Evolutionary conservation across 2,888 invertebrate genomes (phyloP), one percentile per base, ranked within the genome.

Genomic region (Aphrophora alni): DNA sequence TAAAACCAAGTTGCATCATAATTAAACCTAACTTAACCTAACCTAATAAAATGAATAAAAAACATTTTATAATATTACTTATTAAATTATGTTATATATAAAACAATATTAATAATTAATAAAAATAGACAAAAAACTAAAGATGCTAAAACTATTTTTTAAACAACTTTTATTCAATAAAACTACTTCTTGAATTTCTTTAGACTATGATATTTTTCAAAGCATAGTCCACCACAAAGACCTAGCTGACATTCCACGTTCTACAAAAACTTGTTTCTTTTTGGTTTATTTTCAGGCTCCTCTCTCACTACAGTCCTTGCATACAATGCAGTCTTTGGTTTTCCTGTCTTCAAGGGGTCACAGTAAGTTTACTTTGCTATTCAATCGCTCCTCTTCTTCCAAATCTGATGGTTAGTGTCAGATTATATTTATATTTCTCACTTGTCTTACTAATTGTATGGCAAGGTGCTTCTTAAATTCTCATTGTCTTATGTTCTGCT

Each of bases 401-500:
- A 75, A 27, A 51, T 75, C 75, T n/a, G 75, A 75, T 51, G 75
- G 27, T 24, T 26, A 25, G 59, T 25, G 26, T 51, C 26, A n/a
- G n/a, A n/a, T 75, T 59, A 44, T 75, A 44, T 44, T 75, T 44
- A 59, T 14, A 75, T 75, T 75, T 44, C 26, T 44, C 27, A 75
- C 38, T 26, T 75, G n/a, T 59, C 44, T 51, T 17, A 75, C 75
- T 51, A 75, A 75, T 51, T 75, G 51, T 26, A 44, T 75, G 51
- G 28, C 26, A 10, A 75, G 25, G 44, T 75, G 75, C 26, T 75
- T 51, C 26, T 27, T 75, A 28, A 44, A 51, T 25, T 25, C 59
- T 75, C n/a, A 27, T 51, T 51, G 75, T 75, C 75, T 75, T 21
- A 75, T 51, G 38, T 75, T 44, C 26, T 44, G 25, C n/a, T 75